Evolutionary conservation across 2,797 vertebrate species (phyloP).

Genomic region (Percopsis omiscomaycus): DNA sequence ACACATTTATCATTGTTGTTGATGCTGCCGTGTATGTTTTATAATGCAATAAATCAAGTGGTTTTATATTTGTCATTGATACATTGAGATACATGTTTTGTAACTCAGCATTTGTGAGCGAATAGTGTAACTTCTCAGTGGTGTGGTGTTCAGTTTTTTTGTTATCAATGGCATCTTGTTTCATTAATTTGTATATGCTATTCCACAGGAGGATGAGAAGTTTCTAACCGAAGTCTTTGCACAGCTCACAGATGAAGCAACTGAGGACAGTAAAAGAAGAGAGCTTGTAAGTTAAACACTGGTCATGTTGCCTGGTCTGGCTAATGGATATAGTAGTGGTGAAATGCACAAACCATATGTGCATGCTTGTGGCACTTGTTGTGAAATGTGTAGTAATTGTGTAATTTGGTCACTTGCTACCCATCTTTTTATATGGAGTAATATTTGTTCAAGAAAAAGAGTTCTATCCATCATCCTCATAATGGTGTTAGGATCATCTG

Average conservation of each 20-base stretch:
- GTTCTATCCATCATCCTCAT: too few relatives aligned
- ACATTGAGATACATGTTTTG: background rate
- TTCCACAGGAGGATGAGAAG: constrained; percentile 92
- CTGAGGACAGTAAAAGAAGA: constrained; percentile 93
- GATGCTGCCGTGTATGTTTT: background rate
- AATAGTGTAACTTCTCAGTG: background rate
- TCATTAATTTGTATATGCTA: constrained; percentile 13
- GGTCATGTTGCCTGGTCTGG: background rate
- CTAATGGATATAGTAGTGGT: background rate
- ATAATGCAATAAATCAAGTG: background rate
- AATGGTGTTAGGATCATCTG: too few relatives aligned
- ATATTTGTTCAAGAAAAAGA: too few relatives aligned
- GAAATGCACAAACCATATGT: background rate
- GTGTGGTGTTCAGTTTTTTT: background rate
- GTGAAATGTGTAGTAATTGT: background rate
- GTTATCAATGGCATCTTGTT: background rate
- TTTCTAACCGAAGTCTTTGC: constrained; percentile 99
- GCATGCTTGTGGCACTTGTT: background rate
- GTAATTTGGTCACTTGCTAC: too few relatives aligned
- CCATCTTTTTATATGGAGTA: too few relatives aligned
- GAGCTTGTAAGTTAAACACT: constrained; percentile 83
- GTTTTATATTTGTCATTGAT: background rate
- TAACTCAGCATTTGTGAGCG: background rate
- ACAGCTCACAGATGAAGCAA: constrained; percentile 97
- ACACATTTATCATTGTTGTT: background rate